These are phyloP conservation scores for Camponotus pennsylvanicus DNA, from an alignment of 1,140 invertebrate genomes.

Conservation along the genomic window DNA sequence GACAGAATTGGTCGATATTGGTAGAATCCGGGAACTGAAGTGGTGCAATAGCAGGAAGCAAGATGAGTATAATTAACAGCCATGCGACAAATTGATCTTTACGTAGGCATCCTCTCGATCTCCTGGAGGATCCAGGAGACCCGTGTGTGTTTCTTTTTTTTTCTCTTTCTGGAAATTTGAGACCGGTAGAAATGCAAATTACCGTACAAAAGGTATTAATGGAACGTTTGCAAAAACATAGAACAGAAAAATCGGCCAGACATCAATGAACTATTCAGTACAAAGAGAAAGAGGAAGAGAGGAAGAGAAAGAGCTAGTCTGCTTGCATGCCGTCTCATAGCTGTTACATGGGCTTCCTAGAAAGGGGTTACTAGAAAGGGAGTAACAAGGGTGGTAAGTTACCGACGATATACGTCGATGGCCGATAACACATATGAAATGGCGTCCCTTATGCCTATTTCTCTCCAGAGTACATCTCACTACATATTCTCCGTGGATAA, in stretches of 20 bases:
- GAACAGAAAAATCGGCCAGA: constrained; percentile 36
- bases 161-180: constrained; percentile 14
- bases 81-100: constrained; percentile 65
- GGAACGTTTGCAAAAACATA: constrained; percentile 41
- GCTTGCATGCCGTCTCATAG: constrained; percentile 48
- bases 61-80: constrained; percentile 61
- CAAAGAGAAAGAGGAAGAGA: constrained; percentile 2
- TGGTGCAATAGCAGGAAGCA: constrained; percentile 66
- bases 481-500: constrained; percentile 62
- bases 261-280: constrained; percentile 35
- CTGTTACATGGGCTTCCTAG: constrained; percentile 24
- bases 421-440: constrained; percentile 67
- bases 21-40: constrained; percentile 67
- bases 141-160: not conserved
- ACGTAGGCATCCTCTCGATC: constrained; percentile 26
- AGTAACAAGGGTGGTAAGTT: constrained; percentile 64
- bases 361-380: constrained; percentile 43
- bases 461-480: constrained; percentile 27
- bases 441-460: constrained; percentile 52
- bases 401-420: constrained; percentile 68
- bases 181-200: constrained; percentile 22
- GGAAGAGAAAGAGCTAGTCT: not conserved
- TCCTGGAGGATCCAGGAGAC: not conserved
- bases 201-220: not conserved
- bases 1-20: constrained; percentile 74